These are phyloP conservation scores for Brachionus sp. DNA, from an alignment of 1,140 invertebrate species.

Conservation along the genomic window DNA sequence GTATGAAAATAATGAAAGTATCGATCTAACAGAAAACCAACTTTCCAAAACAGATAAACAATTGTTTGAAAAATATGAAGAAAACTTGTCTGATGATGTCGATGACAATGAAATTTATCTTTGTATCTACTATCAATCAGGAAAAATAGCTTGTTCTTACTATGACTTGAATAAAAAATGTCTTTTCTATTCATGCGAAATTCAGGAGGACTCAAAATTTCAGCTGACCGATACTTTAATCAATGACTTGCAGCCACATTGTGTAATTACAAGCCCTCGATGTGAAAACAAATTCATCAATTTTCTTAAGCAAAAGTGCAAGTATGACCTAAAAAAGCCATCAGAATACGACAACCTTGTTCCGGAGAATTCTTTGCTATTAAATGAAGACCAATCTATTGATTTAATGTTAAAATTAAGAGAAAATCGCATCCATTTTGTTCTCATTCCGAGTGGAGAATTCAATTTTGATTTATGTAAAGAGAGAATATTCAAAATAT, in stretches of 20 bases:
- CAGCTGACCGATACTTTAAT: conserved; percentile 1
- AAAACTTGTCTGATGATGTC: neutral
- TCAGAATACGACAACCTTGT: neutral
- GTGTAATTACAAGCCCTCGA: neutral
- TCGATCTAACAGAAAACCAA: neutral
- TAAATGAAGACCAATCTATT: neutral
- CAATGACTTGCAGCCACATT: conserved; percentile 1
- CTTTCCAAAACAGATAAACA: neutral
- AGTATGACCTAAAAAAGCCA: neutral
- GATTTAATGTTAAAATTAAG: neutral
- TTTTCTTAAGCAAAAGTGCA: conserved; percentile 30
- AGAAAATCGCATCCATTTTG: conserved; percentile 8
- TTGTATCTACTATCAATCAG: neutral
- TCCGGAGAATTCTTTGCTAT: neutral
- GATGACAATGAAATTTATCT: conserved; percentile 38
- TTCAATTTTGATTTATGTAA: conserved; percentile 5
- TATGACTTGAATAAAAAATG: conserved; percentile 30
- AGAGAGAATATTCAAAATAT: conserved; percentile 27
- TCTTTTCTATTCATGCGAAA: conserved; percentile 3
- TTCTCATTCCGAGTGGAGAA: neutral
- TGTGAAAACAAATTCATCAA: conserved; percentile 7
- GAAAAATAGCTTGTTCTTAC: conserved; percentile 1
- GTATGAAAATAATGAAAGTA: neutral
- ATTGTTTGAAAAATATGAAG: neutral
- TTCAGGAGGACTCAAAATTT: conserved; percentile 9